Evolutionary conservation across 2,113 vertebrate species (phyloP).

Genomic region (Phasianus colchicus): DNA sequence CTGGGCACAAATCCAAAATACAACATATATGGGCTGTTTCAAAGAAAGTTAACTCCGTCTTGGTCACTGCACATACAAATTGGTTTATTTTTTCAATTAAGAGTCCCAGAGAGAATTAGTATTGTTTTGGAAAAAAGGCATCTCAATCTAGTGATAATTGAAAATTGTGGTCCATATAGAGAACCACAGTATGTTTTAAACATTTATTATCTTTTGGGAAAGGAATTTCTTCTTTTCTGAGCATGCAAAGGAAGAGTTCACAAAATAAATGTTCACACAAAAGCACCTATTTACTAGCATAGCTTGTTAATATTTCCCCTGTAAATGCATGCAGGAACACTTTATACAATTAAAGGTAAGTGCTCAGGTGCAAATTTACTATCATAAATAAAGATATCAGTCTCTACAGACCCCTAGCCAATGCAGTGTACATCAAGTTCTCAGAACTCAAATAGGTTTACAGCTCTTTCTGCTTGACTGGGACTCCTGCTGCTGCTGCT

Average conservation of each 20-base stretch:
- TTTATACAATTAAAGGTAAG: neutral
- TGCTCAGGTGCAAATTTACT: neutral
- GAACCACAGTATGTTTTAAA: neutral
- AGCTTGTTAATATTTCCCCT: neutral
- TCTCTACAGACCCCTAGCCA: neutral
- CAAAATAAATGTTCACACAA: neutral
- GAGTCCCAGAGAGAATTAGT: neutral
- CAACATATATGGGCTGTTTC: neutral
- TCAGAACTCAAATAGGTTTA: neutral
- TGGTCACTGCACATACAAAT: neutral
- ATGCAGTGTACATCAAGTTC: neutral
- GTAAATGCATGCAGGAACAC: neutral
- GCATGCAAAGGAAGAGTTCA: neutral
- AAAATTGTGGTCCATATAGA: neutral
- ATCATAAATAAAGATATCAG: neutral
- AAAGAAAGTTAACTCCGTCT: neutral
- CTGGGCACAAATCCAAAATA: neutral
- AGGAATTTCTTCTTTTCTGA: neutral
- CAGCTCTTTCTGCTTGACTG: neutral
- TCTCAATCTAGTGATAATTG: neutral
- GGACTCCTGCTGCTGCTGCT: too few relatives aligned
- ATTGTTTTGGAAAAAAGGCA: neutral
- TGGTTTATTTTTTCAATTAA: neutral
- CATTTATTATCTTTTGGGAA: neutral
- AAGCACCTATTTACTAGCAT: neutral